Evolutionary conservation across 2,797 vertebrate species (phyloP), one percentile per base, ranked within the genome.

Genomic region (Taeniopygia guttata): DNA sequence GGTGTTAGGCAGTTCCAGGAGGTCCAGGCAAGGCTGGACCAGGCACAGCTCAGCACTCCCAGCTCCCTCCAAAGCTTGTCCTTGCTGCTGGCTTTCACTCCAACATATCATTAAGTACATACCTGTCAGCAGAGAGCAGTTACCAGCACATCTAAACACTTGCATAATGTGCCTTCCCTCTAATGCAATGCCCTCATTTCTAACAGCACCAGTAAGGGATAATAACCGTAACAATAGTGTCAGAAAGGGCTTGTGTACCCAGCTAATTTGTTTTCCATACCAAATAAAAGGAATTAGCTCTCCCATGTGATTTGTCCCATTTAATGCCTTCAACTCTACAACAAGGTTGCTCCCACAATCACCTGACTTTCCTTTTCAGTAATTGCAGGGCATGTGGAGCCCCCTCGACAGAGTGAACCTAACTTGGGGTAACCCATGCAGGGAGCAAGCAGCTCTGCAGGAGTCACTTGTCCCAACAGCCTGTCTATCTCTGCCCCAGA

Each of bases 121-220:
- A 84, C 81, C 52, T 85, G 93, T 94, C 94, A 91, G 90, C 90
- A 81, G 94, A 95, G 93, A 93, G 94, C 90, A 95, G 83, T 95
- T 93, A 93, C 78, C 81, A 89, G 90, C 81, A 90, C 34, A 19
- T 78, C 83, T 79, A 67, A 95, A 88, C 87, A 82, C 87, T 70
- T 86, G 87, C 94, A 86, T 72, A 88, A 96, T 49, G 63, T 19
- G 59, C 84, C 89, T 78, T 82, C 51, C 79, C 87, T 88, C 87
- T 81, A 91, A 89, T 7, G 91, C 87, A 91, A 38, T 88, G 89
- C 52, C 93, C 93, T 96, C 85, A 0, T 93, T 96, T 93, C 93
- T 51, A 91, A 60, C 59, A 67, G 92, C 83, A 60, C 74, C 89
- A 88, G 73, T 12, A 56, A 4, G 43, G 84, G 77, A 86, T 82